Evolutionary conservation across 2,888 invertebrate species (phyloP).

Genomic region (Lasiommata megera): DNA sequence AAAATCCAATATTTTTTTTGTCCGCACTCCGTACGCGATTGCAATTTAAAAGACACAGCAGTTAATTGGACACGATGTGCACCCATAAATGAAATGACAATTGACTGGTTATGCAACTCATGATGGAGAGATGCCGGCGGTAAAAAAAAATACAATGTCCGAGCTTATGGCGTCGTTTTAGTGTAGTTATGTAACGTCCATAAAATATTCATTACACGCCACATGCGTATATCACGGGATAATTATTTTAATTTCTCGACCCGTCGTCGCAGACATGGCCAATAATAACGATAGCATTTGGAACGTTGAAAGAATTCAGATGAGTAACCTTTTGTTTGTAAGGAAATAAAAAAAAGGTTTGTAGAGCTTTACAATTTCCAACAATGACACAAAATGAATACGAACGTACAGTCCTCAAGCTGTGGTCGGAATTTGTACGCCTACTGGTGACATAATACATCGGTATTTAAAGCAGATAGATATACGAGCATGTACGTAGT

Average conservation of each 20-base stretch:
- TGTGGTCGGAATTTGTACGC: constrained; percentile 22
- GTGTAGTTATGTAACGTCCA: constrained; percentile 34
- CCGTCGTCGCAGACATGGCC: constrained; percentile 57
- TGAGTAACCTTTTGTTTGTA: constrained; percentile 41
- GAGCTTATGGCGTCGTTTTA: constrained; percentile 22
- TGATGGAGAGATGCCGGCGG: constrained; percentile 19
- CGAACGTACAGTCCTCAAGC: constrained; percentile 1
- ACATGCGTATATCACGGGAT: constrained; percentile 55
- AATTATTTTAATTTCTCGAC: constrained; percentile 73
- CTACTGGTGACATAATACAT: neutral
- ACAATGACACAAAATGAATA: constrained; percentile 26
- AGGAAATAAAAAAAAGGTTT: constrained; percentile 25
- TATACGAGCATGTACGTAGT: too few relatives aligned
- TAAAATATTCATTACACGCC: constrained; percentile 40
- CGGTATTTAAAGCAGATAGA: neutral
- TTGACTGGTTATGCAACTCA: constrained; percentile 26
- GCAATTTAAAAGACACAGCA: constrained; percentile 29
- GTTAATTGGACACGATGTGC: constrained; percentile 28
- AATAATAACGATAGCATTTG: constrained; percentile 55
- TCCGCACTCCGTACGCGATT: constrained; percentile 24
- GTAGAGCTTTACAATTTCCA: constrained; percentile 29
- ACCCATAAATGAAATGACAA: constrained; percentile 30
- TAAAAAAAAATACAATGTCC: constrained; percentile 22
- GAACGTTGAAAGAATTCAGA: constrained; percentile 59
- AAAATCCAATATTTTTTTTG: constrained; percentile 27